Conservation (phyloP, 2,888 invertebrate species). For the Lasius platythorax region DNA sequence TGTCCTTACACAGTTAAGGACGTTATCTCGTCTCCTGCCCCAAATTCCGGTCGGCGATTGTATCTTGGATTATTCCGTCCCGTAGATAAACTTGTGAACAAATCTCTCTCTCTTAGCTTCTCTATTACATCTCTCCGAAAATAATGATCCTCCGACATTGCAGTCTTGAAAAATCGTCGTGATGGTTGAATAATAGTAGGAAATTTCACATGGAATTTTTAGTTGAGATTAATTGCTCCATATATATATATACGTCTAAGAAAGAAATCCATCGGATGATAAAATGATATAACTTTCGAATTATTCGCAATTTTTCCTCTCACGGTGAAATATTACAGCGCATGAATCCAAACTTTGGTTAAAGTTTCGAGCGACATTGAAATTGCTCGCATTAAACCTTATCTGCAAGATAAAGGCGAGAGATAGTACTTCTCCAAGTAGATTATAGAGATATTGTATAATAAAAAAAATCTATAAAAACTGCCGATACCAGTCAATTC, state of each 20-base stretch:
- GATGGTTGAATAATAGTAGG: not conserved
- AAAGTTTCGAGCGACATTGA: not conserved
- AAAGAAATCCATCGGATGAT: not conserved
- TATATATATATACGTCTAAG: not conserved
- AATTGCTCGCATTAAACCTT: not conserved
- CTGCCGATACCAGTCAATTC: not conserved
- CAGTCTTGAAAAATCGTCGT: not conserved
- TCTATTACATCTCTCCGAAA: not conserved
- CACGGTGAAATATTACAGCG: not conserved
- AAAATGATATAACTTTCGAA: not conserved
- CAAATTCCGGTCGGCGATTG: constrained; percentile 24
- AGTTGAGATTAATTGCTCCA: not conserved
- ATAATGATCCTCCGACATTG: constrained; percentile 10
- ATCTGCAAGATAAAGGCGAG: not conserved
- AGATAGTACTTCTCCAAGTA: not conserved
- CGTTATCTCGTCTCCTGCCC: constrained; percentile 54
- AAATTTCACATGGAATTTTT: not conserved
- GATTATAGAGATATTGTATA: not conserved
- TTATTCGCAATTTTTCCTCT: not conserved
- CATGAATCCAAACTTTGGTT: not conserved
- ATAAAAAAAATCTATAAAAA: not conserved
- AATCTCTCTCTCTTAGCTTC: not conserved
- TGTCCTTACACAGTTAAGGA: constrained; percentile 63
- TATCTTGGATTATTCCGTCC: constrained; percentile 2
- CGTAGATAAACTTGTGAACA: not conserved